Conservation (phyloP, 1,140 invertebrate species). For the Thereuonema tuberculata region DNA sequence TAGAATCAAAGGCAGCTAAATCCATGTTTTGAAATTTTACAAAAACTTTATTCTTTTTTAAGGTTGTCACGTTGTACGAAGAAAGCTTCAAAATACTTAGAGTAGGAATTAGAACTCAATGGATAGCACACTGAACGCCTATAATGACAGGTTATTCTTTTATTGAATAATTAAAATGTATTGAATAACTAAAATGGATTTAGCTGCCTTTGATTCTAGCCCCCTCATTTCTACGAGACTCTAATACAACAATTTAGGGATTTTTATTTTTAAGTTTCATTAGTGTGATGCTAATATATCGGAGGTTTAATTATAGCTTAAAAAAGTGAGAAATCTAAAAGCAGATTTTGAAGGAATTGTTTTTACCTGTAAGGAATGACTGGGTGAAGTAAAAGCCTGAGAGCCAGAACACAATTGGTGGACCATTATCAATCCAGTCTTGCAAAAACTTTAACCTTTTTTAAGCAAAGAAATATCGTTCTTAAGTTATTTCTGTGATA, state of each 20-base stretch:
- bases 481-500: conserved; percentile 1
- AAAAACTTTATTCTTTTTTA: too few relatives aligned
- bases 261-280: conserved; percentile 32
- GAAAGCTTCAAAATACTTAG: too few relatives aligned
- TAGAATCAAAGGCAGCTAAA: too few relatives aligned
- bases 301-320: background rate
- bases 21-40: too few relatives aligned
- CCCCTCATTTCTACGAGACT: too few relatives aligned
- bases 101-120: too few relatives aligned
- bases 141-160: too few relatives aligned
- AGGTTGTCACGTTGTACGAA: conserved; percentile 4
- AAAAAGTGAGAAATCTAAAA: conserved; percentile 17
- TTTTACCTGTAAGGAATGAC: conserved; percentile 69
- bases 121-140: too few relatives aligned
- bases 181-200: too few relatives aligned
- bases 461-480: conserved; percentile 21
- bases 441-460: conserved; percentile 42
- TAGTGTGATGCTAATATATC: too few relatives aligned
- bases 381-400: conserved; percentile 93
- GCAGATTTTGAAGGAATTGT: conserved; percentile 31
- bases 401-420: conserved; percentile 74
- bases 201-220: too few relatives aligned
- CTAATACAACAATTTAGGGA: conserved; percentile 37
- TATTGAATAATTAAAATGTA: too few relatives aligned
- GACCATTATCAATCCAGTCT: conserved; percentile 69